Evolutionary conservation across 1,140 invertebrate species (phyloP).

Genomic region (Coelopa frigida): DNA sequence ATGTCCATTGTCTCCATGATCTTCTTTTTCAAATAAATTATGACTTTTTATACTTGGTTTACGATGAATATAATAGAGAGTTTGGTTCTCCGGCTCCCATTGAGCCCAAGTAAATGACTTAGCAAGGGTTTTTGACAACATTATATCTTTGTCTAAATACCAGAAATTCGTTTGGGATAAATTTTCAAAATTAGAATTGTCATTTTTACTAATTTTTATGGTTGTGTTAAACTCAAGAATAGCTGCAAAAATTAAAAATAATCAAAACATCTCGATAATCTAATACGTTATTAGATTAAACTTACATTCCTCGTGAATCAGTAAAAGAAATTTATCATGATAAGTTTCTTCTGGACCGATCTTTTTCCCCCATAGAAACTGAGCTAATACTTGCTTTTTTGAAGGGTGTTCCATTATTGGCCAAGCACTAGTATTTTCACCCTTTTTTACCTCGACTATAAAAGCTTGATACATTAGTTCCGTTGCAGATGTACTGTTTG

Average conservation of each 20-base stretch:
- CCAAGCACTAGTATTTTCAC: conserved; percentile 44
- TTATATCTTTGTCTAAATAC: conserved; percentile 48
- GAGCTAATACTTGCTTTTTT: conserved; percentile 62
- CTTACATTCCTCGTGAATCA: conserved; percentile 75
- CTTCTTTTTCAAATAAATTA: conserved; percentile 47
- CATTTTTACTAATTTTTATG: conserved; percentile 24
- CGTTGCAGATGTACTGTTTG: too few species aligned
- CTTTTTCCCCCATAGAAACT: conserved; percentile 70
- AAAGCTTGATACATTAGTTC: conserved; percentile 55
- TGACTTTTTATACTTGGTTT: conserved; percentile 55
- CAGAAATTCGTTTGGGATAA: conserved; percentile 44
- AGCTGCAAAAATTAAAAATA: conserved; percentile 16
- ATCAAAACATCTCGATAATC: conserved; percentile 3
- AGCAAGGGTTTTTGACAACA: conserved; percentile 58
- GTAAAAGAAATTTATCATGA: conserved; percentile 62
- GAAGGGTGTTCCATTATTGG: conserved; percentile 44
- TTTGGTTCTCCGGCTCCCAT: conserved; percentile 63
- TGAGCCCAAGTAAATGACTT: conserved; percentile 74
- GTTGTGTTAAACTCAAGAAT: conserved; percentile 34
- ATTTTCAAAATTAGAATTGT: conserved; percentile 37
- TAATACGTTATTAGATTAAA: conserved; percentile 13
- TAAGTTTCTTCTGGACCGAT: conserved; percentile 50
- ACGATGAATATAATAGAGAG: conserved; percentile 72
- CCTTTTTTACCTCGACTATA: conserved; percentile 53
- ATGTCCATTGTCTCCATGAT: conserved; percentile 17